Percentiles rank a stretch among this genome's conserved stretches.
These are phyloP conservation scores for Neelides sp. DNA, from an alignment of 1,140 invertebrate genomes.

Conservation along the genomic window DNA sequence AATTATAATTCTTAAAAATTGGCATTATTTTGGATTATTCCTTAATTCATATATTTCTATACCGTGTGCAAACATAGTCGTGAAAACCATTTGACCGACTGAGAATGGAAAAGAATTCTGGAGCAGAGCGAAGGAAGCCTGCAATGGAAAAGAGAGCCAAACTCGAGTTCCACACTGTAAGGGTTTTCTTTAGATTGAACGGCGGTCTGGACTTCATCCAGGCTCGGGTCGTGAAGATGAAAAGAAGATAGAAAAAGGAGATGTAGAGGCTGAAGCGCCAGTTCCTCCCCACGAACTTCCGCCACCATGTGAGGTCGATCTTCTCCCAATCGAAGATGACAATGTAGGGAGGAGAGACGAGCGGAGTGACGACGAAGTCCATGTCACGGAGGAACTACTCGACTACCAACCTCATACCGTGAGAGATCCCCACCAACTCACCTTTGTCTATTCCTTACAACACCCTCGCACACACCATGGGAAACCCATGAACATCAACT, in stretches of 20 bases:
- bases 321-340: slow-evolving; percentile 21
- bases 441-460: too few relatives aligned
- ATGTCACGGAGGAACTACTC: too few relatives aligned
- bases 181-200: slow-evolving; percentile 68
- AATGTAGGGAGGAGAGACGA: too few relatives aligned
- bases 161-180: slow-evolving; percentile 82
- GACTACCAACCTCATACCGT: too few relatives aligned
- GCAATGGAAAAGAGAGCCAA: slow-evolving; percentile 60
- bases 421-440: too few relatives aligned
- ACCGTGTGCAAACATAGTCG: slow-evolving; percentile 18
- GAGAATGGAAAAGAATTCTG: slow-evolving; percentile 21
- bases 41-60: neutral
- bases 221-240: slow-evolving; percentile 82
- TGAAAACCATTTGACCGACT: slow-evolving; percentile 20
- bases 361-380: too few relatives aligned
- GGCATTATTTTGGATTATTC: too few relatives aligned
- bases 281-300: slow-evolving; percentile 88
- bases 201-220: slow-evolving; percentile 80
- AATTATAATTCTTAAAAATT: too few relatives aligned
- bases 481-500: too few relatives aligned
- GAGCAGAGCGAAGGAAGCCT: slow-evolving; percentile 22
- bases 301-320: slow-evolving; percentile 31
- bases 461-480: too few relatives aligned
- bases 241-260: slow-evolving; percentile 76
- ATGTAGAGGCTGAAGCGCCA: slow-evolving; percentile 89